Conservation (phyloP, 2,888 invertebrate genomes). For the Caenorhabditis imperialis region DNA sequence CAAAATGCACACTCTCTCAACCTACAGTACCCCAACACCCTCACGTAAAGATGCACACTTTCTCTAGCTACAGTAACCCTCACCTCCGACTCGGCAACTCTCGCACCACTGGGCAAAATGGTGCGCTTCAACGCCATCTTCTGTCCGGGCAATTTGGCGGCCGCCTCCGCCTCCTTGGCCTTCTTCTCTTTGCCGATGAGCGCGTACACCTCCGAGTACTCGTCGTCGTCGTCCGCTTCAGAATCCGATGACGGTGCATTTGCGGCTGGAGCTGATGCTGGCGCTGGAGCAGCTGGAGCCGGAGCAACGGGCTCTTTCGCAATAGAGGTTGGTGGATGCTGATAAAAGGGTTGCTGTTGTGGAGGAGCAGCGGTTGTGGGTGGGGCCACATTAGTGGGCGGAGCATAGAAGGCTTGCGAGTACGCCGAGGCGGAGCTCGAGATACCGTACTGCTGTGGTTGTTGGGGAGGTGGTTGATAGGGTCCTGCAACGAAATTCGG, state of each 20-base stretch:
- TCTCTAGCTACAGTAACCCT: neutral
- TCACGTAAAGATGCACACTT: neutral
- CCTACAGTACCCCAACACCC: neutral
- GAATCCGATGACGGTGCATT: neutral
- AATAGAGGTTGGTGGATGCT: slow-evolving; percentile 8
- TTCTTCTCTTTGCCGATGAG: slow-evolving; percentile 1
- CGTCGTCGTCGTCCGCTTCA: slow-evolving; percentile 11
- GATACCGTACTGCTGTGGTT: slow-evolving; percentile 21
- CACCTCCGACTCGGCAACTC: slow-evolving; percentile 9
- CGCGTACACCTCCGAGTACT: slow-evolving; percentile 9
- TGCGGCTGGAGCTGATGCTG: neutral
- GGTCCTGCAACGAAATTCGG: neutral
- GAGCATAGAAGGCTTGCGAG: slow-evolving; percentile 16
- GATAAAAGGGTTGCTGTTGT: slow-evolving; percentile 15
- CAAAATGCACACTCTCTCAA: too few species aligned
- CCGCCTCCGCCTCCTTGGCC: neutral
- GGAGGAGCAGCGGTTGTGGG: neutral
- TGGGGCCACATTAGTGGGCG: neutral
- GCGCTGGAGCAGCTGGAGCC: neutral
- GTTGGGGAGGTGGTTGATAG: slow-evolving; percentile 2
- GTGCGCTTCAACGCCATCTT: slow-evolving; percentile 52
- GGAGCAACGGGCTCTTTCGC: neutral
- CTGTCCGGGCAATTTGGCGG: slow-evolving; percentile 55
- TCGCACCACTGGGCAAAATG: slow-evolving; percentile 49
- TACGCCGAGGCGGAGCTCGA: slow-evolving; percentile 10